These are phyloP conservation scores for Calosoma granatense DNA, from an alignment of 1,140 invertebrate genomes.

Conservation along the genomic window DNA sequence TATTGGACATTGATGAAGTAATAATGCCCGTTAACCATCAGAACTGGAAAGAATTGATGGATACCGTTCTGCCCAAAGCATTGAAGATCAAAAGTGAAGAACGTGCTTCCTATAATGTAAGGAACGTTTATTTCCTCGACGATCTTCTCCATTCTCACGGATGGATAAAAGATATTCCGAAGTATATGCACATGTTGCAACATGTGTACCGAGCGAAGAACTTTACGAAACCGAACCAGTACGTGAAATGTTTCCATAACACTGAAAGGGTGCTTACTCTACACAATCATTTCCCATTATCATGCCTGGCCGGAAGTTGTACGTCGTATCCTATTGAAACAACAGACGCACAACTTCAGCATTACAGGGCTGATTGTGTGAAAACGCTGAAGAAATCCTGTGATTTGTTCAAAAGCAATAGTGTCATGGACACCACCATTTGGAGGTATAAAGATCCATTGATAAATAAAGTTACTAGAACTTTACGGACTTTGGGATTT, in stretches of 20 bases:
- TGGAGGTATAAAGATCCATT: conserved; percentile 77
- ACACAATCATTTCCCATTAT: conserved; percentile 88
- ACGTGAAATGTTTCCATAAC: conserved; percentile 92
- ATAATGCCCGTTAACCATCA: conserved; percentile 78
- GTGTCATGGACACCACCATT: conserved; percentile 74
- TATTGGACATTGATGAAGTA: conserved; percentile 90
- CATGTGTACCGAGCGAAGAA: conserved; percentile 84
- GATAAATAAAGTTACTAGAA: conserved; percentile 54
- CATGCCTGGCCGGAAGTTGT: conserved; percentile 75
- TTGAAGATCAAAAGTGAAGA: conserved; percentile 59
- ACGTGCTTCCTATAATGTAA: conserved; percentile 73
- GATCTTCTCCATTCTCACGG: conserved; percentile 73
- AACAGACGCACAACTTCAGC: conserved; percentile 78
- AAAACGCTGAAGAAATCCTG: conserved; percentile 74
- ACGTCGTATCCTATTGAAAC: conserved; percentile 78
- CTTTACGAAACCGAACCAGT: conserved; percentile 87
- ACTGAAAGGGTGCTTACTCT: conserved; percentile 78
- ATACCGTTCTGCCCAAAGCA: conserved; percentile 53
- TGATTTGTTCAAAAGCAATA: conserved; percentile 70
- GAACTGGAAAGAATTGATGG: conserved; percentile 74
- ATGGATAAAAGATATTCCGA: conserved; percentile 73
- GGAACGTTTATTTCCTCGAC: conserved; percentile 92
- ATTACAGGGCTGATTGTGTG: conserved; percentile 88
- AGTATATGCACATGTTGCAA: conserved; percentile 89
- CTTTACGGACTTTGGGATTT: conserved; percentile 62